Base-by-base conservation (phyloP, 2,888 invertebrate species). In the Pandemis cinnamomeana region DNA sequence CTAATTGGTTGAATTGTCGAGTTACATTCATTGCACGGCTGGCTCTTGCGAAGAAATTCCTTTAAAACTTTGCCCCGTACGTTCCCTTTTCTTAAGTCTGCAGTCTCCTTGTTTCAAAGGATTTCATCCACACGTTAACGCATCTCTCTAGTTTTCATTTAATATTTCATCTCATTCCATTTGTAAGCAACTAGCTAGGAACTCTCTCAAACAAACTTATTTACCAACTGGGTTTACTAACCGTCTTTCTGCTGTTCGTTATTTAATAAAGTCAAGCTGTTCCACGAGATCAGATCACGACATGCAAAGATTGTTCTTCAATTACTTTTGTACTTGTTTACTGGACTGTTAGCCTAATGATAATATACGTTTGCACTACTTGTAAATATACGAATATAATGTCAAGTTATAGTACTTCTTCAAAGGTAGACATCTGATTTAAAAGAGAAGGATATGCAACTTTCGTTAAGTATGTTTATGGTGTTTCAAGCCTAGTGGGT, bases 311-410 rank as follows among this genome's bases (percentile, higher is more conserved):
- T 36, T 36, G 2, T 36, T 36, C 27, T 36, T 36, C 27, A 0
- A 44, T 44, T 7, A 8, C 44, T 44, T 44, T 44, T 44, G 7
- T 44, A 8, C 7, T 44, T 7, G 0, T 44, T 44, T 44, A 44
- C 44, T 7, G 27, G 27, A 36, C 27, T 36, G 4, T 36, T 44
- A 44, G 75, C 51, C 73, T 78, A 78, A 78, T 78, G 76, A 74
- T 44, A 15, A 15, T 5, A 15, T 63, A 44, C 62, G 11, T 42
- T 13, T 41, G 62, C 15, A 44, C 5, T 8, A 10, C 15, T 8
- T n/a, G 13, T 62, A 63, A 67, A 63, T 13, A 13, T 15, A 66
- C 64, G 58, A 71, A 66, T 66, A n/a, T 58, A 48, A 41, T 36
- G 71, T 71, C 66, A 60, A 60, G 71, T 71, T 66, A 41, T 58